Evolutionary conservation across 2,888 invertebrate species (phyloP).

Genomic region (Theodoxus fluviatilis): DNA sequence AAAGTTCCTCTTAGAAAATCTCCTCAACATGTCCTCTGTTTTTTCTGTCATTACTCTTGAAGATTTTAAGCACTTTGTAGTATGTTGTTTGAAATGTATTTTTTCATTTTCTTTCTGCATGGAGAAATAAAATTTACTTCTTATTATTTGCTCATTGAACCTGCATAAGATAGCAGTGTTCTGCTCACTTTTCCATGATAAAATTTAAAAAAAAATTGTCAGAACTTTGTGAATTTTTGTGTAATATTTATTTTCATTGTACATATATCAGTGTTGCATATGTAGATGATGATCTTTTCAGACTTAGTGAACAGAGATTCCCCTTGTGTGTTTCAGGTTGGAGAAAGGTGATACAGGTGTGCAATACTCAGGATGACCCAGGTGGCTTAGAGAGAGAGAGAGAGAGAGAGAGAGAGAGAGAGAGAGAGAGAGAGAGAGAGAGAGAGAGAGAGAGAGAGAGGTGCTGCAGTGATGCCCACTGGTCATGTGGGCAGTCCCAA

Average conservation of each 20-base stretch:
- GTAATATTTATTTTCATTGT: no score
- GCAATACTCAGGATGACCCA: not conserved
- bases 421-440: constrained; percentile 27
- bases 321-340: no score
- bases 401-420: constrained; percentile 28
- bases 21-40: not conserved
- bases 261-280: no score
- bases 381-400: constrained; percentile 5
- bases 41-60: no score
- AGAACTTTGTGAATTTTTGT: not conserved
- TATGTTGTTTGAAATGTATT: constrained; percentile 10
- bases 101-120: not conserved
- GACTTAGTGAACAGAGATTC: no score
- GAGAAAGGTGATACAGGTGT: no score
- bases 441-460: constrained; percentile 9
- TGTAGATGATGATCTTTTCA: no score
- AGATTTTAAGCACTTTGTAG: not conserved
- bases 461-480: not conserved
- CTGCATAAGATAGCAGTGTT: no score
- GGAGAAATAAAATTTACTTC: not conserved
- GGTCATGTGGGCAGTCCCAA: no score
- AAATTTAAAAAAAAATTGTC: not conserved
- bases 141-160: no score
- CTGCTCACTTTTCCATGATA: no score
- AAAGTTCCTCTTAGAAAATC: not conserved